A percentile compares a stretch with the other conserved stretches of the same genome.
These are phyloP conservation scores for Sclerurus mexicanus DNA, from an alignment of 2,113 vertebrate species.

Conservation along the genomic window DNA sequence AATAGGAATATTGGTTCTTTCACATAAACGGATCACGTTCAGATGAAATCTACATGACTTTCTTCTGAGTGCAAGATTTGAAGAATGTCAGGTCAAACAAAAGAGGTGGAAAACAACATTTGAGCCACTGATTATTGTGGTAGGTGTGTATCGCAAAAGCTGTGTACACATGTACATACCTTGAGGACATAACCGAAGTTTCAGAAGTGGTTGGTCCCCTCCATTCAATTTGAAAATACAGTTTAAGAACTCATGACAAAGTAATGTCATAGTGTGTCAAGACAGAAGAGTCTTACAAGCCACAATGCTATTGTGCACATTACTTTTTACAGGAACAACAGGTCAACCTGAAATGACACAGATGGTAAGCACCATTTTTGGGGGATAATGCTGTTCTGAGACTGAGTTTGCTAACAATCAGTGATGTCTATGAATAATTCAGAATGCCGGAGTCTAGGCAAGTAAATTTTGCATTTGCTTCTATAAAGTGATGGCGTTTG, in stretches of 20 bases:
- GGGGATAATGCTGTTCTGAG: not conserved
- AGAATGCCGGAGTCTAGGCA: not conserved
- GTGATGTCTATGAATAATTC: not conserved
- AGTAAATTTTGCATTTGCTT: not conserved
- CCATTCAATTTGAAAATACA: not conserved
- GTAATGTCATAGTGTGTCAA: not conserved
- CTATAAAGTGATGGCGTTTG: not conserved
- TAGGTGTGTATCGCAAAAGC: rapidly evolving
- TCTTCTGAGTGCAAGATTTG: not conserved
- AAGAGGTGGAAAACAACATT: not conserved
- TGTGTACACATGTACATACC: not conserved
- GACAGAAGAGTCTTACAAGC: not conserved
- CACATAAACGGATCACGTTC: not conserved
- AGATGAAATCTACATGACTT: not conserved
- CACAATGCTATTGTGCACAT: not conserved
- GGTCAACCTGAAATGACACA: not conserved
- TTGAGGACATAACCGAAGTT: not conserved
- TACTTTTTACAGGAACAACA: not conserved
- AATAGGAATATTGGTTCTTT: not conserved
- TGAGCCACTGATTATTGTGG: not conserved
- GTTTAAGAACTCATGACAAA: not conserved
- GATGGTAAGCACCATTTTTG: not conserved
- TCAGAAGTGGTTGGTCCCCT: not conserved
- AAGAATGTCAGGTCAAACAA: not conserved
- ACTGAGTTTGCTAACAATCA: not conserved